A percentile compares a stretch with the other conserved stretches of the same genome.
These are phyloP conservation scores for Hyposmocoma kahamanoa DNA, from an alignment of 1,140 invertebrate species.

Conservation along the genomic window DNA sequence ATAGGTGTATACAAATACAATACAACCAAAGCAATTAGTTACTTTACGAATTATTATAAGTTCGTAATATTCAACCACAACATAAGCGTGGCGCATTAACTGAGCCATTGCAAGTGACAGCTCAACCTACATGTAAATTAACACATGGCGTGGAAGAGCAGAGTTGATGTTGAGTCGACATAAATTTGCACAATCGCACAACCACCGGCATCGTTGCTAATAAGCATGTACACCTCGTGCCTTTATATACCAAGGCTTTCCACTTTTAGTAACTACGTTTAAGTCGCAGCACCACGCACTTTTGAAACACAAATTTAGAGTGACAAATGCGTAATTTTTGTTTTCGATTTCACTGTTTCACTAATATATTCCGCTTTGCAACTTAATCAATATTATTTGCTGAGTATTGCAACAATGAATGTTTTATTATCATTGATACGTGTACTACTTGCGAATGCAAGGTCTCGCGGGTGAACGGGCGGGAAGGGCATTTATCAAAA, in stretches of 20 bases:
- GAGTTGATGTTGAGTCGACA: no score
- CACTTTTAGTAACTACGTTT: slow-evolving; percentile 53
- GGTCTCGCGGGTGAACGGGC: not conserved
- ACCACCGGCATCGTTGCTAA: slow-evolving; percentile 40
- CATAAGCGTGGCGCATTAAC: no score
- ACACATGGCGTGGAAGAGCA: no score
- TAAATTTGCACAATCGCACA: slow-evolving; percentile 47
- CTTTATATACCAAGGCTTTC: slow-evolving; percentile 63
- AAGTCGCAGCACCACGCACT: slow-evolving; percentile 15
- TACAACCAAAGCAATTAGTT: no score
- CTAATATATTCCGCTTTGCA: not conserved
- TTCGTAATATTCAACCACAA: no score
- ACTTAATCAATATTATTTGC: not conserved
- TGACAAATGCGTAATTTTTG: slow-evolving; percentile 6
- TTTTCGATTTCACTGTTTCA: not conserved
- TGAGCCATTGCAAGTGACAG: no score
- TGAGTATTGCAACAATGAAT: not conserved
- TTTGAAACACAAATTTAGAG: slow-evolving; percentile 25
- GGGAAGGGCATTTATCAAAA: slow-evolving; percentile 4
- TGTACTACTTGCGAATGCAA: slow-evolving; percentile 1
- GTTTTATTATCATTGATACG: not conserved
- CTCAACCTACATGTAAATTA: no score
- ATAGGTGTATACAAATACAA: no score
- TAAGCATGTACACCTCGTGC: slow-evolving; percentile 32
- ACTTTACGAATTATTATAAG: no score